These are phyloP conservation scores for Cryptophagus acutangulus DNA, from an alignment of 2,888 invertebrate species.

Conservation along the genomic window DNA sequence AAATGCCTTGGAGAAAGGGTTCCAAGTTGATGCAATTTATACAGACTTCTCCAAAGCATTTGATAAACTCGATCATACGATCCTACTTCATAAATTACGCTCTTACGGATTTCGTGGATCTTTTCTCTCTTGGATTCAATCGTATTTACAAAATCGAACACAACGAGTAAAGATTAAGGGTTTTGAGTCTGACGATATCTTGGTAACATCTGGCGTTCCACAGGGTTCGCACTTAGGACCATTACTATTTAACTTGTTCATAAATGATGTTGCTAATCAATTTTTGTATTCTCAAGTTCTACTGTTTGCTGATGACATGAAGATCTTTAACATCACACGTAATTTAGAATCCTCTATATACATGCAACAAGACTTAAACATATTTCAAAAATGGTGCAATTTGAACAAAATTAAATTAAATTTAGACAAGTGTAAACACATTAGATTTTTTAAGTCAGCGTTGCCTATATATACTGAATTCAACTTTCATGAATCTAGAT, in stretches of 20 bases:
- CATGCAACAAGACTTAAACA: conserved; percentile 7
- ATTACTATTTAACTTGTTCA: conserved; percentile 5
- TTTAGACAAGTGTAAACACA: neutral
- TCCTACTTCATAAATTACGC: neutral
- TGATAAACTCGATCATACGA: neutral
- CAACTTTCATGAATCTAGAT: too few relatives aligned
- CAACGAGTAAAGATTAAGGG: neutral
- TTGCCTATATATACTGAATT: too few relatives aligned
- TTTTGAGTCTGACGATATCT: neutral
- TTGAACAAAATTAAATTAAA: neutral
- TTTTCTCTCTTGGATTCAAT: neutral
- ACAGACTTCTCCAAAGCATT: neutral
- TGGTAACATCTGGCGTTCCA: conserved; percentile 5
- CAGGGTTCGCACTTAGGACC: conserved; percentile 7
- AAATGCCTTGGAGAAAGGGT: neutral
- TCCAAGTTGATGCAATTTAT: neutral
- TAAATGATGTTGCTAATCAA: conserved; percentile 4
- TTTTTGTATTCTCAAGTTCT: neutral
- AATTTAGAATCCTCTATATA: neutral
- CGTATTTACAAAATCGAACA: neutral
- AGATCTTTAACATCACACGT: neutral
- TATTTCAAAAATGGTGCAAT: conserved; percentile 2
- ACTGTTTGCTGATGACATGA: neutral
- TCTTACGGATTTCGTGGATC: neutral
- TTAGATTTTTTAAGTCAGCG: too few relatives aligned